Evolutionary conservation across 2,113 vertebrate species (phyloP).

Genomic region (Stigmatopora argus): DNA sequence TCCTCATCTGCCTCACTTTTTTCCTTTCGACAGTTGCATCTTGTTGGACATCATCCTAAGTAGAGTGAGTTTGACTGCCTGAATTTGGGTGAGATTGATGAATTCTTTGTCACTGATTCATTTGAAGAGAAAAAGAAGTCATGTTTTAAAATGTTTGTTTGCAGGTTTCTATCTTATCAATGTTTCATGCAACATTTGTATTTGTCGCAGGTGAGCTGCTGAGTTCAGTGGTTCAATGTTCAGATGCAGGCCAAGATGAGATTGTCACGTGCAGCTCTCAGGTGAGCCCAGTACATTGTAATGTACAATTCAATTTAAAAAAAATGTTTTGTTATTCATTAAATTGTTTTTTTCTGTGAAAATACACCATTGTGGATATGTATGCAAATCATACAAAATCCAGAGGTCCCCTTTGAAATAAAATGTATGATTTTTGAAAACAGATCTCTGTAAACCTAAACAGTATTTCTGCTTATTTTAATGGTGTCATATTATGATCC

Average conservation of each 20-base stretch:
- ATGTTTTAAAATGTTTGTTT: background rate
- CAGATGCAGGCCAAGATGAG: conserved; percentile 21
- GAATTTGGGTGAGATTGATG: conserved; percentile 39
- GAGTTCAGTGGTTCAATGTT: conserved; percentile 17
- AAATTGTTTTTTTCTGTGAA: background rate
- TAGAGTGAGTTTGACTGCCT: conserved; percentile 9
- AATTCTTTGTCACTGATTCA: background rate
- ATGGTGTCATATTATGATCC: too few relatives aligned
- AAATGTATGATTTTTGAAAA: background rate
- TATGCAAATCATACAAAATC: background rate
- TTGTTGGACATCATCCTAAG: background rate
- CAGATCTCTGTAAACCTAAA: background rate
- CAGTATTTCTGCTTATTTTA: too few relatives aligned
- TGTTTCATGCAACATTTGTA: conserved; percentile 5
- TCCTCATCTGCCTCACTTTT: conserved; percentile 21
- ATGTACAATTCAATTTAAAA: background rate
- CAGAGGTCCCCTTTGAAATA: background rate
- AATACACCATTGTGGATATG: background rate
- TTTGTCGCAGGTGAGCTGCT: conserved; percentile 34
- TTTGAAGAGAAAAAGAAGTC: background rate
- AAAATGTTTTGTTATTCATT: background rate
- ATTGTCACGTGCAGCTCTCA: conserved; percentile 11
- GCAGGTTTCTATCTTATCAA: background rate
- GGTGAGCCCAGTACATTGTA: conserved; percentile 26
- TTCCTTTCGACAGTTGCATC: conserved; percentile 25